Conservation (phyloP, 2,888 invertebrate species). For the Drosophila pseudotalamancana region DNA sequence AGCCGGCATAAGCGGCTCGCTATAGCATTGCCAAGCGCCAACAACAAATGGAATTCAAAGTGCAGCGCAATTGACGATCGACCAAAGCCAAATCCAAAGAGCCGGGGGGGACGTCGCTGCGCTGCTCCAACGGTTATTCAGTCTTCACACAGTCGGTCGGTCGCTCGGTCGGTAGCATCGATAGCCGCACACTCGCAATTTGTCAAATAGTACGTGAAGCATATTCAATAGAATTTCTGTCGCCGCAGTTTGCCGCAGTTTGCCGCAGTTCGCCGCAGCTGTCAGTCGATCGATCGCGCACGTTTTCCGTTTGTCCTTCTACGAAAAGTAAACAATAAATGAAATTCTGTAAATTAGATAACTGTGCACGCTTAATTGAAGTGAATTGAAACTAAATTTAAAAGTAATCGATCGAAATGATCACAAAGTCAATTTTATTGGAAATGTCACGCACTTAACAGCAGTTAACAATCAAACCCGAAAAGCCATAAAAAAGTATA, state of each 20-base stretch:
- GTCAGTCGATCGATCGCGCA: conserved; percentile 38
- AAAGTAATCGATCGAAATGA: conserved; percentile 3
- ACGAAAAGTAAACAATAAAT: conserved; percentile 55
- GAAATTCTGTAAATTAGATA: conserved; percentile 61
- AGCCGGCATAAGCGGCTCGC: conserved; percentile 34
- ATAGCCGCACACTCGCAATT: conserved; percentile 43
- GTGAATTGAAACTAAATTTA: conserved; percentile 14
- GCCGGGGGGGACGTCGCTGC: conserved; percentile 11
- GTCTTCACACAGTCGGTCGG: conserved; percentile 9
- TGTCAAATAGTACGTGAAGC: conserved; percentile 45
- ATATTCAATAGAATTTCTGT: conserved; percentile 60
- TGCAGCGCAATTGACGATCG: conserved; percentile 71
- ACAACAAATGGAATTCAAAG: conserved; percentile 58
- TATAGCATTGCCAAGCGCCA: conserved; percentile 56
- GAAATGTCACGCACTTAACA: conserved; percentile 11
- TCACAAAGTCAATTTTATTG: conserved; percentile 38
- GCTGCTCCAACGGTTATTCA: conserved; percentile 25
- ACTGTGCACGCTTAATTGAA: conserved; percentile 47
- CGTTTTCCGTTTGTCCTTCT: conserved; percentile 5
- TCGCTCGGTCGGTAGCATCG: conserved; percentile 34
- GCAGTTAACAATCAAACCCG: conserved; percentile 39
- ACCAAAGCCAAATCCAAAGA: conserved; percentile 11
- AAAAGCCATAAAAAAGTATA: background rate
- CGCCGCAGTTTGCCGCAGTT: conserved; percentile 30
- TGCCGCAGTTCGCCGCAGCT: conserved; percentile 16